Conservation (phyloP, 2,113 vertebrate species). For the Xiphias gladius region DNA sequence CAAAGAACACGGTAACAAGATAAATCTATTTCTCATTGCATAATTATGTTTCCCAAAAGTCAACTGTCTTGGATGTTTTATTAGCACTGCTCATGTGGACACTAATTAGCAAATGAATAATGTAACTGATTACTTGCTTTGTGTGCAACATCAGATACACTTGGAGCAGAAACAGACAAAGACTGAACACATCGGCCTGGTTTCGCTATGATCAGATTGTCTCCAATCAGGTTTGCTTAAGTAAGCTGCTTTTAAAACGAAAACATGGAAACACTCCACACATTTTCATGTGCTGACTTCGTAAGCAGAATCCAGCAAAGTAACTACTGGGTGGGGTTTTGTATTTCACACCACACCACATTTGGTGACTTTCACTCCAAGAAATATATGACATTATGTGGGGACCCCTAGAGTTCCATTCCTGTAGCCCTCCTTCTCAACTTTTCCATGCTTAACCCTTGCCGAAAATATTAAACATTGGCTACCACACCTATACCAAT, state of each 20-base stretch:
- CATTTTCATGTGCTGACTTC: neutral
- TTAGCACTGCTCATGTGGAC: slow-evolving; percentile 25
- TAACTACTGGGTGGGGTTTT: neutral
- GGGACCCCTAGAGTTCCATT: neutral
- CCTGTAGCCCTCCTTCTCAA: neutral
- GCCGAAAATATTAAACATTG: neutral
- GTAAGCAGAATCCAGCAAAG: neutral
- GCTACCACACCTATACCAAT: neutral
- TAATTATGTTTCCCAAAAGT: slow-evolving; percentile 23
- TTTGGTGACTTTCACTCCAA: neutral
- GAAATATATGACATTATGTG: neutral
- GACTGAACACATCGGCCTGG: neutral
- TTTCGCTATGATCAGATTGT: slow-evolving; percentile 20
- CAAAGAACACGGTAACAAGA: neutral
- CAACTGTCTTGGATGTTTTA: slow-evolving; percentile 26
- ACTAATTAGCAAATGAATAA: slow-evolving; percentile 46
- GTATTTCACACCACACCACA: neutral
- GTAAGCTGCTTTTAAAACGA: neutral
- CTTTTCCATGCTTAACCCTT: neutral
- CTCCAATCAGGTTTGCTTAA: neutral
- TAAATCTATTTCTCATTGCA: neutral
- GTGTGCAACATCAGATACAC: slow-evolving; percentile 2
- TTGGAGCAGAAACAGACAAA: neutral
- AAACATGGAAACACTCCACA: neutral
- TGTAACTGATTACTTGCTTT: slow-evolving; percentile 27